Evolutionary conservation across 30 jellyfish, hydroid and myxozoan species (phyloP).

Genomic region (Rhopilema esculentum): DNA sequence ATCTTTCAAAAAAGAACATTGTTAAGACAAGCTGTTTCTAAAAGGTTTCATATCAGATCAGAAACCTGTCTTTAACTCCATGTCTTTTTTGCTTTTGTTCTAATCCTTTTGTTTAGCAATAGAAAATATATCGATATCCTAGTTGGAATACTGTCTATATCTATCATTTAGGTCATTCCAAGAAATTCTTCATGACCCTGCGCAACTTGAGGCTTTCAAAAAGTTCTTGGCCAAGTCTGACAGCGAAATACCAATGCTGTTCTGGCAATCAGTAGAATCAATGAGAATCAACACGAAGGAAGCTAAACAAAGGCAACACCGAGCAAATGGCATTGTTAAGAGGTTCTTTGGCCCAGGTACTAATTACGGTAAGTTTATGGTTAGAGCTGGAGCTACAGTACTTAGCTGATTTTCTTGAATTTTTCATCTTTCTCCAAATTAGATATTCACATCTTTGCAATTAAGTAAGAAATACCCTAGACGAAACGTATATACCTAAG

Average conservation of each 20-base stretch:
- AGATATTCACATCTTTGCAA: too few relatives aligned
- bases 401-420: neutral
- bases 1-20: too few relatives aligned
- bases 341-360: constrained; percentile 90
- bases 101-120: too few relatives aligned
- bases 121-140: too few relatives aligned
- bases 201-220: constrained; percentile 86
- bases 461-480: too few relatives aligned
- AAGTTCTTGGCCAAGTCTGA: constrained; percentile 67
- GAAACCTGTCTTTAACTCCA: too few relatives aligned
- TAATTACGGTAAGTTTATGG: constrained; percentile 65
- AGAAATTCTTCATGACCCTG: constrained; percentile 81
- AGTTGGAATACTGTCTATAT: neutral
- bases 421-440: too few relatives aligned
- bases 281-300: constrained; percentile 79
- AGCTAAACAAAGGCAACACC: constrained; percentile 88
- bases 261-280: constrained; percentile 96
- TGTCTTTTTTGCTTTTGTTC: too few relatives aligned
- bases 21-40: too few relatives aligned
- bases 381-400: neutral
- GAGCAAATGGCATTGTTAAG: constrained; percentile 81
- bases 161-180: constrained; percentile 67
- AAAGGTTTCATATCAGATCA: too few relatives aligned
- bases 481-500: too few relatives aligned
- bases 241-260: constrained; percentile 76